A percentile compares a stretch with the other conserved stretches of the same genome.
Evolutionary conservation across 2,113 vertebrate species (phyloP).

Genomic region (Uropsilus gracilis): DNA sequence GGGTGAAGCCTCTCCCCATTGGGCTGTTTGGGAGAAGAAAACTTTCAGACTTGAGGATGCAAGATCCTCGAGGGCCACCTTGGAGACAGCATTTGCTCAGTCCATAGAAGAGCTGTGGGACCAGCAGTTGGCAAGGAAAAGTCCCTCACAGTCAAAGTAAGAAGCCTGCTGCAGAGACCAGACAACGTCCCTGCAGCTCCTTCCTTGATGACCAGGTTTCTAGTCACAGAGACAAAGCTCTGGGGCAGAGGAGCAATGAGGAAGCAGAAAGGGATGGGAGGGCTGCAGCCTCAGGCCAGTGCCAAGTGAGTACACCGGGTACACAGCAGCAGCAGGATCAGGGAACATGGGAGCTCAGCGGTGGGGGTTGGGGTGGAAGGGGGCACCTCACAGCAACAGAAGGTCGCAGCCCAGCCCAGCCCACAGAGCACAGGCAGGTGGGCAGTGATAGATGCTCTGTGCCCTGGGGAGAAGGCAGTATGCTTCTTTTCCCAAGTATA

Average conservation of each 20-base stretch:
- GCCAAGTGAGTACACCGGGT: neutral
- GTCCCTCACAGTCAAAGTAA: neutral
- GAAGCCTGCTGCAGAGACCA: neutral
- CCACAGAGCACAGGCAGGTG: neutral
- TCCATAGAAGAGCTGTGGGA: neutral
- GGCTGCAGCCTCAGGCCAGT: neutral
- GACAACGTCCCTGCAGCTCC: neutral
- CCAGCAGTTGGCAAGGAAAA: neutral
- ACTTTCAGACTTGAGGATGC: neutral
- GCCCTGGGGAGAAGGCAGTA: neutral
- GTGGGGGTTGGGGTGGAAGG: too few relatives aligned
- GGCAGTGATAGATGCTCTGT: neutral
- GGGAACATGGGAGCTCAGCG: neutral
- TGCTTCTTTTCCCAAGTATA: conserved; percentile 12
- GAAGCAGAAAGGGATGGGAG: neutral
- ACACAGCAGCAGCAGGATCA: too few relatives aligned
- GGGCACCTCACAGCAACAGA: neutral
- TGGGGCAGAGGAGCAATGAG: neutral
- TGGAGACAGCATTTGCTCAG: neutral
- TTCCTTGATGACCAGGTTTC: neutral
- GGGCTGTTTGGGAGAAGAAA: neutral
- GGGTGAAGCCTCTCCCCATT: neutral
- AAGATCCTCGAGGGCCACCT: neutral
- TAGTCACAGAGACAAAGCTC: neutral
- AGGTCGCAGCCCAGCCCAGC: neutral